phyloP scores from a whole-genome alignment of 2,888 invertebrate species.

The Meloe dianella region DNA sequence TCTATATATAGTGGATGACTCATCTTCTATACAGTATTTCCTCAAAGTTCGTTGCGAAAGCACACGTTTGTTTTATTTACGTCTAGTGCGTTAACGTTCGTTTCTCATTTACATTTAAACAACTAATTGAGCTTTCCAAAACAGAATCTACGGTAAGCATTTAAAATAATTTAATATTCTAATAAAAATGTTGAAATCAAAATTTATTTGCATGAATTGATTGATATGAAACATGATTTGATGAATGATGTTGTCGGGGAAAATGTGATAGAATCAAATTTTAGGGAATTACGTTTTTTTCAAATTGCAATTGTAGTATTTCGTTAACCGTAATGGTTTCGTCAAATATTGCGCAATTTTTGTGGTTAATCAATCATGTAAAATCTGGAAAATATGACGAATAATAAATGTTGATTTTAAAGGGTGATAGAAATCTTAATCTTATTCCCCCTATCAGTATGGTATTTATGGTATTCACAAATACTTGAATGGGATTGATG shows the following conservation, averaged over 20 bases:
- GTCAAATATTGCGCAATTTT: constrained; percentile 2
- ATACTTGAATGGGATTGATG: constrained; percentile 19
- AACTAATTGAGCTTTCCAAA: background rate
- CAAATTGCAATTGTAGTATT: background rate
- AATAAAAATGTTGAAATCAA: background rate
- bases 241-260: background rate
- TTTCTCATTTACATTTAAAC: constrained; percentile 15
- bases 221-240: constrained; percentile 6
- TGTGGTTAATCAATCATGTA: constrained; percentile 3
- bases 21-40: constrained; percentile 57
- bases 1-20: constrained; percentile 58
- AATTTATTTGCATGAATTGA: background rate
- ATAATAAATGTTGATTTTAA: constrained; percentile 23
- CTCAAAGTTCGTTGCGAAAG: constrained; percentile 47
- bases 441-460: background rate
- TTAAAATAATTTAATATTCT: background rate
- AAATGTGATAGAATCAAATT: background rate
- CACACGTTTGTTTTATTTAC: constrained; percentile 49
- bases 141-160: constrained; percentile 20
- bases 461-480: constrained; percentile 23
- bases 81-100: constrained; percentile 37
- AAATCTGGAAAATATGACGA: constrained; percentile 21
- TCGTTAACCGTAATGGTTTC: background rate
- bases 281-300: background rate
- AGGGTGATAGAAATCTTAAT: constrained; percentile 11